A percentile compares a stretch with the other conserved stretches of the same genome.
phyloP scores from a whole-genome alignment of 2,113 vertebrate species.

The Delphinus delphis region DNA sequence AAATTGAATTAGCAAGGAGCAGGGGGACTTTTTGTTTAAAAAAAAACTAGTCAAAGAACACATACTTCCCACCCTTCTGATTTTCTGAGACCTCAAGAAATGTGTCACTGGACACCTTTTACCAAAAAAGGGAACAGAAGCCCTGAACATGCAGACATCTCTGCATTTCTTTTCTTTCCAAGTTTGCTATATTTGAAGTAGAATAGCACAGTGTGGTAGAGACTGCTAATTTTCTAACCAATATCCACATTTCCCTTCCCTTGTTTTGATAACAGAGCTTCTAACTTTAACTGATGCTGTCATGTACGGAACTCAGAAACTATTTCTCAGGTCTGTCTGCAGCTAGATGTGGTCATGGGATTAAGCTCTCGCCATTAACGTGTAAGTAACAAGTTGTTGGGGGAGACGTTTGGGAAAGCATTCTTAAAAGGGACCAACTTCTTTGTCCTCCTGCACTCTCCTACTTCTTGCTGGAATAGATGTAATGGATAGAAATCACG shows the following conservation, averaged over 20 bases:
- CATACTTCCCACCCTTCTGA: background rate
- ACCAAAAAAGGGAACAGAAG: background rate
- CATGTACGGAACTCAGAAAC: background rate
- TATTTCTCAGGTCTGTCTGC: background rate
- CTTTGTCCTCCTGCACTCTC: background rate
- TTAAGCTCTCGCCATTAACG: background rate
- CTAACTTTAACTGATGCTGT: background rate
- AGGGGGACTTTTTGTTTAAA: background rate
- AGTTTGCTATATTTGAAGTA: background rate
- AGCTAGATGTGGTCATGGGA: background rate
- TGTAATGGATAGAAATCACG: background rate
- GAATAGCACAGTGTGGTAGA: background rate
- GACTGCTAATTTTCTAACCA: background rate
- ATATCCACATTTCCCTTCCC: background rate
- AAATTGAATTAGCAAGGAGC: slow-evolving; percentile 45
- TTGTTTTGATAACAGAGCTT: background rate
- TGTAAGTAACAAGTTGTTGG: background rate
- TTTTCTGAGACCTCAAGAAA: slow-evolving; percentile 2
- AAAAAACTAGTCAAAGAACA: slow-evolving; percentile 35
- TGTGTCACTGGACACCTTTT: background rate
- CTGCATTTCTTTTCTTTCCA: background rate
- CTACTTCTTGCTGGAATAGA: background rate
- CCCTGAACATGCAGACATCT: background rate
- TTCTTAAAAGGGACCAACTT: background rate
- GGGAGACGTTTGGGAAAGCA: background rate